These are phyloP conservation scores for Notolepis coatsorum DNA, from an alignment of 2,797 vertebrate genomes.

Conservation along the genomic window DNA sequence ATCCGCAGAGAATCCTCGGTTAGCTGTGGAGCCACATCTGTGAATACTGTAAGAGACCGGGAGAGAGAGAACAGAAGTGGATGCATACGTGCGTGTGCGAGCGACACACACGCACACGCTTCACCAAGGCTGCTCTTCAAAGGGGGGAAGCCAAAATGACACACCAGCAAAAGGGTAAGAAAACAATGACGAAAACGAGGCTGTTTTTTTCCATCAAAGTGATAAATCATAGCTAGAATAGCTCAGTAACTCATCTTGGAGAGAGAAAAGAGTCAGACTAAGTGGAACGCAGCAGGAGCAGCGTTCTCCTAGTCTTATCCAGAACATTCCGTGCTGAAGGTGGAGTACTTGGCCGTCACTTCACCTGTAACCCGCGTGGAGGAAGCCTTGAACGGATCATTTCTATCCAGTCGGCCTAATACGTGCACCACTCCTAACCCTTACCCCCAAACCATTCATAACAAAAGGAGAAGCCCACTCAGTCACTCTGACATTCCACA, in stretches of 20 bases:
- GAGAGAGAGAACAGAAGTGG: constrained; percentile 26
- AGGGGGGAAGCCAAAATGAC: constrained; percentile 25
- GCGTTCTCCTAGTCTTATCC: constrained; percentile 50
- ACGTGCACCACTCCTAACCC: constrained; percentile 33
- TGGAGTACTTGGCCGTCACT: constrained; percentile 23
- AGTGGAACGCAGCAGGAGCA: constrained; percentile 15
- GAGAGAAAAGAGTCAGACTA: constrained; percentile 33
- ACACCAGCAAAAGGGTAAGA: constrained; percentile 29
- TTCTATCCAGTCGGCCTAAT: constrained; percentile 22
- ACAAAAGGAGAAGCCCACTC: constrained; percentile 21
- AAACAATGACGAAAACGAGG: constrained; percentile 40
- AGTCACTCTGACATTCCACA: background rate
- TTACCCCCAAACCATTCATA: constrained; percentile 29
- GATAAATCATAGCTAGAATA: constrained; percentile 62
- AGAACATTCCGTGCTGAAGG: constrained; percentile 62
- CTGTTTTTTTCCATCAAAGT: constrained; percentile 16
- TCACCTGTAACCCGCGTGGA: too few species aligned
- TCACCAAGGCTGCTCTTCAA: constrained; percentile 26
- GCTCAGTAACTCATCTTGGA: constrained; percentile 46
- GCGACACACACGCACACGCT: constrained; percentile 2
- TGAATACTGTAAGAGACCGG: constrained; percentile 34
- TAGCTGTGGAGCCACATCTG: constrained; percentile 62
- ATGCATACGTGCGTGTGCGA: background rate
- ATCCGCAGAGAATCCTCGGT: constrained; percentile 56
- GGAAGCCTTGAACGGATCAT: constrained; percentile 42